These are phyloP conservation scores for Platycercus adscitus DNA, from an alignment of 2,113 vertebrate genomes.

Conservation along the genomic window DNA sequence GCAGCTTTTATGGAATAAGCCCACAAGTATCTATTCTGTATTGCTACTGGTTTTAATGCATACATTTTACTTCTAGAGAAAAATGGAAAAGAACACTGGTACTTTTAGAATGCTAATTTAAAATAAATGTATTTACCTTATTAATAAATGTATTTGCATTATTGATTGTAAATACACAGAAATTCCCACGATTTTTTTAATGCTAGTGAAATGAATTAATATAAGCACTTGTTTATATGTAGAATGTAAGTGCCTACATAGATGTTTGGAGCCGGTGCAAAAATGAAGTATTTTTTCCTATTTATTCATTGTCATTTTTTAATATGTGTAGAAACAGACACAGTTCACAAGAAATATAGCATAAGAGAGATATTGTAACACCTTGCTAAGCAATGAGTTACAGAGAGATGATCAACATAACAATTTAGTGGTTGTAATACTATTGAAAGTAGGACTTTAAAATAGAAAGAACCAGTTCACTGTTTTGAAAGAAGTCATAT, in stretches of 20 bases:
- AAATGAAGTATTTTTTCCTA: neutral
- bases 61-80: neutral
- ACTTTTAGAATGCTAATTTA: neutral
- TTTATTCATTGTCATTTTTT: neutral
- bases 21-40: conserved; percentile 4
- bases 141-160: neutral
- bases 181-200: neutral
- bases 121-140: neutral
- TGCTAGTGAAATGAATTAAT: neutral
- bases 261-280: neutral
- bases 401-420: conserved; percentile 33
- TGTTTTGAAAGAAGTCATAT: conserved; percentile 75
- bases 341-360: neutral
- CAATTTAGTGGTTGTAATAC: conserved; percentile 57
- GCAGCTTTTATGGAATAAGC: conserved; percentile 3
- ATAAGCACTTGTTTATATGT: neutral
- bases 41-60: neutral
- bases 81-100: neutral
- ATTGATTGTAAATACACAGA: neutral
- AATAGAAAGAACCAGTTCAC: conserved; percentile 56
- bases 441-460: conserved; percentile 68
- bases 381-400: conserved; percentile 34
- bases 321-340: neutral
- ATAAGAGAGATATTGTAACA: conserved; percentile 18
- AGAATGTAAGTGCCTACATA: neutral